Conservation (phyloP, 2,888 invertebrate species). For the Entomobrya multifasciata region DNA sequence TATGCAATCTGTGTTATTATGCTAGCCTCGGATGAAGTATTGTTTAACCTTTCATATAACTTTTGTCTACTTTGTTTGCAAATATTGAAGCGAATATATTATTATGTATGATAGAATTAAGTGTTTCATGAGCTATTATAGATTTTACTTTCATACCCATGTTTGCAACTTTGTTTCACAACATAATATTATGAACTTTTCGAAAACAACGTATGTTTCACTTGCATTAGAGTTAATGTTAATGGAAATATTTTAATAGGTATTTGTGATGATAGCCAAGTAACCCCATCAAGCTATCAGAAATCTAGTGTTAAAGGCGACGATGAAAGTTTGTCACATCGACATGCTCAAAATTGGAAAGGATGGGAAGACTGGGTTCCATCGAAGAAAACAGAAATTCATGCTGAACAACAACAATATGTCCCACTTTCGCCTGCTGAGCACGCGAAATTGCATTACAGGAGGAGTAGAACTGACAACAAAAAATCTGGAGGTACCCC, state of each 20-base stretch:
- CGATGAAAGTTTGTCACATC: background rate
- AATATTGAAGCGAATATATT: background rate
- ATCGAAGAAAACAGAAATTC: background rate
- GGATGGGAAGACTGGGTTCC: slow-evolving; percentile 67
- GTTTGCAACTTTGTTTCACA: no score
- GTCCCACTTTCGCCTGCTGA: slow-evolving; percentile 52
- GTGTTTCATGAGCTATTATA: no score
- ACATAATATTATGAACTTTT: no score
- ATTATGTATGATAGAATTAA: no score
- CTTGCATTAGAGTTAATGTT: no score
- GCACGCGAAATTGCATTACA: slow-evolving; percentile 46
- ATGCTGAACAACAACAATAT: background rate
- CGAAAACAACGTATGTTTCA: no score
- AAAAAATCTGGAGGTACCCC: slow-evolving; percentile 12
- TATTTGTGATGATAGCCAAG: slow-evolving; percentile 56
- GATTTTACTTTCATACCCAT: no score
- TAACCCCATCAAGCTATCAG: slow-evolving; percentile 18
- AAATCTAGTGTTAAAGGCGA: background rate
- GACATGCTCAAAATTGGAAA: slow-evolving; percentile 58
- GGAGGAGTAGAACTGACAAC: slow-evolving; percentile 35
- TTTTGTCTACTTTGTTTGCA: background rate
- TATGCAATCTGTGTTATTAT: background rate
- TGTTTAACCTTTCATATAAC: background rate
- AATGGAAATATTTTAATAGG: slow-evolving; percentile 33
- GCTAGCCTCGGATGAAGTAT: no score